A percentile compares a stretch with the other conserved stretches of the same genome.
Evolutionary conservation across 1,140 invertebrate species (phyloP).

Genomic region (Solen grandis): DNA sequence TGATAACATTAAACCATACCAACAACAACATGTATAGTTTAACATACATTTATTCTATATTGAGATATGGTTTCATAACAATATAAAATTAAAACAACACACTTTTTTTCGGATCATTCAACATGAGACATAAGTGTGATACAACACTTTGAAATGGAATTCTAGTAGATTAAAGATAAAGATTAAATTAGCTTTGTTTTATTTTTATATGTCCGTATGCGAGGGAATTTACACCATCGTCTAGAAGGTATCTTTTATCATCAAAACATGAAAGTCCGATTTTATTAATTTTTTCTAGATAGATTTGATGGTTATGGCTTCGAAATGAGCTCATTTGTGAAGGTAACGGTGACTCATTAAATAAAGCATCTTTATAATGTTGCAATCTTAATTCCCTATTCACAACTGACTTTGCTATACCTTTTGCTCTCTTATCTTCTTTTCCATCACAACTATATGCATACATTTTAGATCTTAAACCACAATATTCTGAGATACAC

Average conservation of each 20-base stretch:
- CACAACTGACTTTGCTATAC: slow-evolving; percentile 29
- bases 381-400: not conserved
- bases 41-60: too few relatives aligned
- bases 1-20: too few relatives aligned
- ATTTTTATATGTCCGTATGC: not conserved
- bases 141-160: too few relatives aligned
- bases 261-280: not conserved
- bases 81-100: too few relatives aligned
- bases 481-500: slow-evolving; percentile 50
- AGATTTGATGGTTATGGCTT: not conserved
- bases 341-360: not conserved
- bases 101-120: too few relatives aligned
- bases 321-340: not conserved
- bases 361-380: not conserved
- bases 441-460: slow-evolving; percentile 18
- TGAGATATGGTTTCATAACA: too few relatives aligned
- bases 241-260: not conserved
- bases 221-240: not conserved
- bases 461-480: slow-evolving; percentile 48
- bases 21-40: too few relatives aligned
- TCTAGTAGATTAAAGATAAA: too few relatives aligned
- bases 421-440: slow-evolving; percentile 41
- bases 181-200: too few relatives aligned
- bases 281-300: not conserved
- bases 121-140: too few relatives aligned